Percentiles rank a stretch among this genome's conserved stretches.
Evolutionary conservation across 2,888 invertebrate genomes (phyloP).

Genomic region (Eupithecia exiguata): DNA sequence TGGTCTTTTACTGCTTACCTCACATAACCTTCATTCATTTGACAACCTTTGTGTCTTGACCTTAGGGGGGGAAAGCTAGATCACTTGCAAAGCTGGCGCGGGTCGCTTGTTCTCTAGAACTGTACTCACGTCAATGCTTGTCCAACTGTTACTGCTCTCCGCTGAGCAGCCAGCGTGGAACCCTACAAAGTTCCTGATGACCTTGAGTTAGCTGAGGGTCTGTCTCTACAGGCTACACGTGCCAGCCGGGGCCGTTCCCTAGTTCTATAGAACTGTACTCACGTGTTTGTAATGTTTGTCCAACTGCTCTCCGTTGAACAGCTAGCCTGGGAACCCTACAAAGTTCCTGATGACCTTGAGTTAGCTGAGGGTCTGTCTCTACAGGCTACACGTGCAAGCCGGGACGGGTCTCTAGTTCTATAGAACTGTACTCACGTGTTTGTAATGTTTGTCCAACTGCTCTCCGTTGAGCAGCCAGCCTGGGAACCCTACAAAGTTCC

Average conservation of each 20-base stretch:
- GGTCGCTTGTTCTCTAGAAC: not conserved
- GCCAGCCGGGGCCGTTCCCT: too few species aligned
- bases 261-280: not conserved
- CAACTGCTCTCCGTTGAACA: not conserved
- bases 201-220: slow-evolving; percentile 87
- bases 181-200: slow-evolving; percentile 71
- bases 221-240: slow-evolving; percentile 87
- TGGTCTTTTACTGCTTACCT: too few species aligned
- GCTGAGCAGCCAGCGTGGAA: not conserved
- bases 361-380: not conserved
- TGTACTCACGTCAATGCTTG: not conserved
- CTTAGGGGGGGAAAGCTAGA: too few species aligned
- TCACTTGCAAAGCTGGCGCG: too few species aligned
- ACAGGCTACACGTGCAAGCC: not conserved
- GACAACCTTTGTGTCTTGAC: too few species aligned
- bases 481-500: not conserved
- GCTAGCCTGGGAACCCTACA: not conserved
- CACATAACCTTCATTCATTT: too few species aligned
- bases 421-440: not conserved
- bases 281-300: not conserved
- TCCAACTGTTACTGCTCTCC: not conserved
- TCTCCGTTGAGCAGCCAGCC: not conserved
- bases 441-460: not conserved
- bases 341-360: not conserved
- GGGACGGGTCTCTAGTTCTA: not conserved